phyloP scores from a whole-genome alignment of 2,113 vertebrate genomes.

The Zeus faber region DNA sequence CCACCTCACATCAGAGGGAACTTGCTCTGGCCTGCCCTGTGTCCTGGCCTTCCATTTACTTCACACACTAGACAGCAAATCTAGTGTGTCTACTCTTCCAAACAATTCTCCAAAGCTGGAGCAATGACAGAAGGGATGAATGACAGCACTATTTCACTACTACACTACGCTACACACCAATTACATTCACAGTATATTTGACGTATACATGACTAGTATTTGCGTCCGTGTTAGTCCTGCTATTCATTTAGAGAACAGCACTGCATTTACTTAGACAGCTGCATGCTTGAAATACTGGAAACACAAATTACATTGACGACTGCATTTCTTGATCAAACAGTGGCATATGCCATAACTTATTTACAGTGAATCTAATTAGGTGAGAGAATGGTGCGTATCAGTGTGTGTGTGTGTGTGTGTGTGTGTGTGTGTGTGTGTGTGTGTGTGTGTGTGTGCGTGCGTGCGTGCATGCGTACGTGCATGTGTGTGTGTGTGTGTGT shows the following conservation, averaged over 20 bases:
- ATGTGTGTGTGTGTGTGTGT: too few species aligned
- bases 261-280: neutral
- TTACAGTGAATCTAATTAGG: conserved; percentile 48
- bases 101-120: neutral
- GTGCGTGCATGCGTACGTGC: conserved; percentile 13
- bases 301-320: neutral
- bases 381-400: conserved; percentile 10
- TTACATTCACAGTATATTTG: neutral
- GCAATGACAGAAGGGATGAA: neutral
- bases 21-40: neutral
- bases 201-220: conserved; percentile 7
- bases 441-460: conserved; percentile 31
- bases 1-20: too few species aligned
- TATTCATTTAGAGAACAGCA: neutral
- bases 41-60: neutral
- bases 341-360: conserved; percentile 24
- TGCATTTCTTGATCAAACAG: conserved; percentile 9
- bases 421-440: too few species aligned
- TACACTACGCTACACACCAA: too few species aligned
- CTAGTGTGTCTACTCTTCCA: neutral
- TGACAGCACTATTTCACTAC: too few species aligned
- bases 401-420: too few species aligned
- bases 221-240: neutral
- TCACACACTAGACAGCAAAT: conserved; percentile 1
- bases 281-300: neutral